A percentile compares a stretch with the other conserved stretches of the same genome.
phyloP scores from a whole-genome alignment of 2,888 invertebrate species.

The Gymnocheta viridis region DNA sequence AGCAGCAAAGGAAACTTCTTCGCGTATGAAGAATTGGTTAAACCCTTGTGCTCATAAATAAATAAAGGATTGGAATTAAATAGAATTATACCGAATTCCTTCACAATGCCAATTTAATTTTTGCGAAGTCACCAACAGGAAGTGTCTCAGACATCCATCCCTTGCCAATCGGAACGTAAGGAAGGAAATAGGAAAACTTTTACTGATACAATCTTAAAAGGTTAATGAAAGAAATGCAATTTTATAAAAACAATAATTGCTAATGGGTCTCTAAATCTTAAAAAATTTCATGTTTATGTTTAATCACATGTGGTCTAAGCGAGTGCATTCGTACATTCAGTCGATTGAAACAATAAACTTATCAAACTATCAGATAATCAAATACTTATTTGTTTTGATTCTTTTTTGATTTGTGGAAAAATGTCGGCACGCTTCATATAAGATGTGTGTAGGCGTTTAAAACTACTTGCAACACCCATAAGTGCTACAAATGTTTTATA shows the following conservation, averaged over 20 bases:
- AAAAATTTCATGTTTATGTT: background rate
- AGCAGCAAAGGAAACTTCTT: no score
- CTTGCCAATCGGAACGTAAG: no score
- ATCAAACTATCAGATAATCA: slow-evolving; percentile 66
- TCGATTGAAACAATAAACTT: slow-evolving; percentile 48
- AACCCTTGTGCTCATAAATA: no score
- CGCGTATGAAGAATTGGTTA: no score
- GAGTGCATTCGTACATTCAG: background rate
- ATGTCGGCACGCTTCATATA: slow-evolving; percentile 66
- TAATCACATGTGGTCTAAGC: background rate
- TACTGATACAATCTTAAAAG: no score
- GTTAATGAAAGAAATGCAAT: no score
- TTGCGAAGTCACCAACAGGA: no score
- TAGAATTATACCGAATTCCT: no score
- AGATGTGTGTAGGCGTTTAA: slow-evolving; percentile 52
- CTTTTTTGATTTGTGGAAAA: slow-evolving; percentile 41
- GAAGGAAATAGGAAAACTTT: no score
- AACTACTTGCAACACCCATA: slow-evolving; percentile 46
- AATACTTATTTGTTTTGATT: slow-evolving; percentile 18
- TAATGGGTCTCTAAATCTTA: background rate
- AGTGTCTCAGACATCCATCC: no score
- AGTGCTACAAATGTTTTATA: slow-evolving; percentile 7
- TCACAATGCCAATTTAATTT: no score
- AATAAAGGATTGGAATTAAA: no score
- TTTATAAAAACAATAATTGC: background rate